Conservation (phyloP, 2,888 invertebrate genomes). For the Bellardia bayeri region DNA sequence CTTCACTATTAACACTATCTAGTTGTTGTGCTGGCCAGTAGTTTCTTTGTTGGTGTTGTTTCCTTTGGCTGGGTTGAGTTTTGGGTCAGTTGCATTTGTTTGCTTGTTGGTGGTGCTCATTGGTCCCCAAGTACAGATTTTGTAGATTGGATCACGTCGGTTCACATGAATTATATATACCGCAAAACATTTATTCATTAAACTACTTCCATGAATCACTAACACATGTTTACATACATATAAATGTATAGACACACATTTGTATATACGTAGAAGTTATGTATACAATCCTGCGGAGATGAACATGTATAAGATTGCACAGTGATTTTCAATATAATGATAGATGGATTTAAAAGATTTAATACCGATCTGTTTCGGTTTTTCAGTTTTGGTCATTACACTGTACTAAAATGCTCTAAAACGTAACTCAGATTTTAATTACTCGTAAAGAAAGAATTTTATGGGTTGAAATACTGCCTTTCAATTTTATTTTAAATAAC, state of each 20-base stretch:
- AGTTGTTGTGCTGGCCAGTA: conserved; percentile 14
- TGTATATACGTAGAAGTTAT: conserved; percentile 17
- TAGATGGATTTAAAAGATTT: neutral
- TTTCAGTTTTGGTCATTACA: too few species aligned
- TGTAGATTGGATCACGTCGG: conserved; percentile 76
- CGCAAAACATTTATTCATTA: conserved; percentile 77
- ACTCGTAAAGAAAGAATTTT: too few species aligned
- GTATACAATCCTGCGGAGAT: conserved; percentile 20
- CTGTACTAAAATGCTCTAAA: too few species aligned
- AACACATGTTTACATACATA: conserved; percentile 57
- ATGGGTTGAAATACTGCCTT: too few species aligned
- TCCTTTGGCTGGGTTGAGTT: conserved; percentile 41
- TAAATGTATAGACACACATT: conserved; percentile 24
- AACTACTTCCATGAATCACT: conserved; percentile 75
- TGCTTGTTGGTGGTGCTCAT: conserved; percentile 60
- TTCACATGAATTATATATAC: conserved; percentile 74
- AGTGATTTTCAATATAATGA: conserved; percentile 18
- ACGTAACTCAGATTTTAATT: too few species aligned
- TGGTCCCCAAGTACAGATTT: conserved; percentile 75
- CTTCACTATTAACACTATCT: conserved; percentile 11
- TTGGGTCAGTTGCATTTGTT: conserved; percentile 65
- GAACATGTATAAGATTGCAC: conserved; percentile 58
- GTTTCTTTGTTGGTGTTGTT: neutral
- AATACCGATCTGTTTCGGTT: too few species aligned
- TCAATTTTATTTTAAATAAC: too few species aligned